Evolutionary conservation across 2,797 vertebrate genomes (phyloP).

Genomic region (Phaenicophaeus curvirostris): DNA sequence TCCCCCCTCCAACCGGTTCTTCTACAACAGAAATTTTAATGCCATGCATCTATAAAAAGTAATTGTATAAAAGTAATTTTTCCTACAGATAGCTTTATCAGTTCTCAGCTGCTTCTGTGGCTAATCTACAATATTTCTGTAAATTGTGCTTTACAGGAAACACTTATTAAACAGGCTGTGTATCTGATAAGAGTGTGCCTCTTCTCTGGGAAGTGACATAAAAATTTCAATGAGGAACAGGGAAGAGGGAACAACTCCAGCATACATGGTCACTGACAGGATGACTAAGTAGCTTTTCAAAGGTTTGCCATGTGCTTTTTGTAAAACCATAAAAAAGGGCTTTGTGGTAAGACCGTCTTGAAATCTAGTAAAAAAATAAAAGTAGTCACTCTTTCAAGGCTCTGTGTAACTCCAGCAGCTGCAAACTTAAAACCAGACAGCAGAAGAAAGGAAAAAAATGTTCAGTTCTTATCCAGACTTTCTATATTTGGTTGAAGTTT

Average conservation of each 20-base stretch:
- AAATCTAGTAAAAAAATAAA: conserved; percentile 55
- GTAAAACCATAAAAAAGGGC: conserved; percentile 32
- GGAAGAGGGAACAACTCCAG: not conserved
- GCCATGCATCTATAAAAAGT: not conserved
- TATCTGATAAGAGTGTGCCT: not conserved
- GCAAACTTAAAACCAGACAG: conserved; percentile 35
- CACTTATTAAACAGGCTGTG: not conserved
- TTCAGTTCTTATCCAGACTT: conserved; percentile 38
- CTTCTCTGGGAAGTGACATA: not conserved
- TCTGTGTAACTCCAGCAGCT: conserved; percentile 48
- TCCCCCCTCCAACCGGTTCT: not conserved
- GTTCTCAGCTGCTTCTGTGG: not conserved
- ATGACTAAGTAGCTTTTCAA: conserved; percentile 59
- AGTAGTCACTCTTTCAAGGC: conserved; percentile 29
- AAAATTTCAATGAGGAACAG: not conserved
- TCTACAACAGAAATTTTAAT: not conserved
- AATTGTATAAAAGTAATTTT: not conserved
- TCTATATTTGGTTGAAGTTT: conserved; percentile 59
- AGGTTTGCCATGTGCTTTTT: conserved; percentile 7
- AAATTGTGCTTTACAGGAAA: not conserved
- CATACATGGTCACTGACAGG: conserved; percentile 7
- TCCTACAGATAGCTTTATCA: not conserved
- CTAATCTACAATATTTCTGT: not conserved
- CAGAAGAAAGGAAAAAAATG: not conserved
- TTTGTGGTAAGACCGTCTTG: conserved; percentile 45